A percentile compares a stretch with the other conserved stretches of the same genome.
Evolutionary conservation across 2,888 invertebrate genomes (phyloP).

Genomic region (Atrina japonica): DNA sequence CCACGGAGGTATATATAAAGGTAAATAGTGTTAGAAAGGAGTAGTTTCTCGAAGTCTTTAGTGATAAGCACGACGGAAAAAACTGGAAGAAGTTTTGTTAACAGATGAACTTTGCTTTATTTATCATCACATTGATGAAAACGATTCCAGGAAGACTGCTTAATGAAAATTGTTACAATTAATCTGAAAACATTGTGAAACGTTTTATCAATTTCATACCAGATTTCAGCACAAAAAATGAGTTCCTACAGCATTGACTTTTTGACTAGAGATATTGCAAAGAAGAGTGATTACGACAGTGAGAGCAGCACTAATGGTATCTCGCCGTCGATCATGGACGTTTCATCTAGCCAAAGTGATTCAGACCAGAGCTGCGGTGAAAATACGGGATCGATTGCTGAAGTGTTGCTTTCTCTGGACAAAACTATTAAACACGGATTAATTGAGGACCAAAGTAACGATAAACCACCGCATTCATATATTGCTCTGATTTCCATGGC

Average conservation of each 20-base stretch:
- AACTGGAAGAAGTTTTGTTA: too few species aligned
- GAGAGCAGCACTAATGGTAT: conserved; percentile 13
- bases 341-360: conserved; percentile 18
- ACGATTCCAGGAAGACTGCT: too few species aligned
- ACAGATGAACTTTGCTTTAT: too few species aligned
- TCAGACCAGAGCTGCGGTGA: conserved; percentile 24
- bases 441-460: conserved; percentile 21
- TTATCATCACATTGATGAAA: too few species aligned
- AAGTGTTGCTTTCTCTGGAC: conserved; percentile 48
- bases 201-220: too few species aligned
- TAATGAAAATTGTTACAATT: too few species aligned
- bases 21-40: too few species aligned
- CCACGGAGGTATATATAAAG: too few species aligned
- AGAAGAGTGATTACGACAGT: not conserved
- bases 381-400: conserved; percentile 40
- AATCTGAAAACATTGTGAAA: too few species aligned
- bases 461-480: conserved; percentile 76
- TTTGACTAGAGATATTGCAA: conserved; percentile 35
- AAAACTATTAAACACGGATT: conserved; percentile 37
- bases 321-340: not conserved
- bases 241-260: conserved; percentile 54
- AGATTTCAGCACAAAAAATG: too few species aligned
- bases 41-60: too few species aligned
- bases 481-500: conserved; percentile 79
- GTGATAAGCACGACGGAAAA: too few species aligned